Evolutionary conservation across 37 sponge, comb jelly and placozoan species (phyloP).

Genomic region (Bolinopsis microptera): DNA sequence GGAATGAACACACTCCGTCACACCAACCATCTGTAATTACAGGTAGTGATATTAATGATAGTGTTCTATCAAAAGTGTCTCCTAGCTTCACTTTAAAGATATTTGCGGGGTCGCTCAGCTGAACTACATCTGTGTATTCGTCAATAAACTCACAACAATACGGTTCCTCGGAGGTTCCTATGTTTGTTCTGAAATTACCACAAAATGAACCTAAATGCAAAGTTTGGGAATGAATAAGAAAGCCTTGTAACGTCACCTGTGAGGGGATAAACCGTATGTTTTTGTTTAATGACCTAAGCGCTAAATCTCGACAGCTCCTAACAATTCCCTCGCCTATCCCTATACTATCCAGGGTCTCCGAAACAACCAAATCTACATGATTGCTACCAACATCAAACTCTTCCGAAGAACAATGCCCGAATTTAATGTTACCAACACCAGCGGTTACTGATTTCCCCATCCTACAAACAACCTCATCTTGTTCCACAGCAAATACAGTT

Average conservation of each 20-base stretch:
- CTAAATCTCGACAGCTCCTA: neutral
- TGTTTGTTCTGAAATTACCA: neutral
- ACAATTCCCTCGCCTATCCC: constrained; percentile 54
- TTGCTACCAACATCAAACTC: constrained; percentile 7
- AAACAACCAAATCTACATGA: constrained; percentile 27
- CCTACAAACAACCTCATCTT: neutral
- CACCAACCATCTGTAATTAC: neutral
- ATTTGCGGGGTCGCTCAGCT: neutral
- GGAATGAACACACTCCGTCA: neutral
- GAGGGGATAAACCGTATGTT: constrained; percentile 1
- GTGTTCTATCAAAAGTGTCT: neutral
- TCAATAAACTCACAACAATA: constrained; percentile 42
- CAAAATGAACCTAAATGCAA: neutral
- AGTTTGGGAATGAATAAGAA: constrained; percentile 2
- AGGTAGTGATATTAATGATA: neutral
- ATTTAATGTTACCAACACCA: neutral
- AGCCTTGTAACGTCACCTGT: neutral
- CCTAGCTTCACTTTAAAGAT: neutral
- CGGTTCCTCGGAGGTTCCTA: neutral
- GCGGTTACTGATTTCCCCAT: neutral
- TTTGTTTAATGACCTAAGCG: neutral
- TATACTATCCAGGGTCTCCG: constrained; percentile 41
- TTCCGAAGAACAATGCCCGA: neutral
- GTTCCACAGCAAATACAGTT: constrained; percentile 7
- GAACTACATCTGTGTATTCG: neutral